A percentile compares a stretch with the other conserved stretches of the same genome.
Conservation (phyloP, 1,140 invertebrate genomes). For the Dufourea novaeangliae region DNA sequence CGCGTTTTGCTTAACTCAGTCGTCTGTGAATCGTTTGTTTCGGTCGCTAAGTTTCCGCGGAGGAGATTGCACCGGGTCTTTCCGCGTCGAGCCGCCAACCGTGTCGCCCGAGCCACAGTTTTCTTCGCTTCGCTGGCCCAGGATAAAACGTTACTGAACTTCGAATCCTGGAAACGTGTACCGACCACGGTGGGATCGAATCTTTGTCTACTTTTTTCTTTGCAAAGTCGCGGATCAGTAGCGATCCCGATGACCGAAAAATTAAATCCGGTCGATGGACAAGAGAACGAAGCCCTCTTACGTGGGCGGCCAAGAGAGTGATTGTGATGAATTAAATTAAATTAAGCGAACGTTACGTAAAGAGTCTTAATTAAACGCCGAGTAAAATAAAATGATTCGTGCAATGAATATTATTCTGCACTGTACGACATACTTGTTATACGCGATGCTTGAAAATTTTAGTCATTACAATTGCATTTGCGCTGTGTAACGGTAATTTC, state of each 20-base stretch:
- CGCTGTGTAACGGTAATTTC: background rate
- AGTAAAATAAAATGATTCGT: background rate
- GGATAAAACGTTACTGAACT: conserved; percentile 48
- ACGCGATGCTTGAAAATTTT: background rate
- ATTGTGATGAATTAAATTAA: background rate
- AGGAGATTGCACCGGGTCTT: conserved; percentile 54
- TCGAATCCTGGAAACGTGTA: conserved; percentile 36
- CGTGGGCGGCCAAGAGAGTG: background rate
- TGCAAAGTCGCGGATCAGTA: background rate
- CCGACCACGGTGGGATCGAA: background rate
- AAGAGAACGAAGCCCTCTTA: background rate
- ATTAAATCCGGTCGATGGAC: background rate
- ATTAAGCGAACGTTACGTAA: background rate
- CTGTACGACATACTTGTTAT: background rate
- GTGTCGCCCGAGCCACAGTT: conserved; percentile 60
- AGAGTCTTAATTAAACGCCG: background rate
- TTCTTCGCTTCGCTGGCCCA: conserved; percentile 52
- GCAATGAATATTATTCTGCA: background rate
- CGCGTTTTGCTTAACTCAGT: conserved; percentile 57
- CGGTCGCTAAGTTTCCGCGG: conserved; percentile 42
- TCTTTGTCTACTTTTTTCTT: too few species aligned
- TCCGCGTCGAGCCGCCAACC: conserved; percentile 63
- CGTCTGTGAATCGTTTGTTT: conserved; percentile 59
- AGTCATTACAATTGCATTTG: background rate
- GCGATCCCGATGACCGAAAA: background rate